Percentiles rank a stretch among this genome's conserved stretches.
phyloP scores from a whole-genome alignment of 92 coral and sea anemone genomes.

The Epizoanthus ramosus region DNA sequence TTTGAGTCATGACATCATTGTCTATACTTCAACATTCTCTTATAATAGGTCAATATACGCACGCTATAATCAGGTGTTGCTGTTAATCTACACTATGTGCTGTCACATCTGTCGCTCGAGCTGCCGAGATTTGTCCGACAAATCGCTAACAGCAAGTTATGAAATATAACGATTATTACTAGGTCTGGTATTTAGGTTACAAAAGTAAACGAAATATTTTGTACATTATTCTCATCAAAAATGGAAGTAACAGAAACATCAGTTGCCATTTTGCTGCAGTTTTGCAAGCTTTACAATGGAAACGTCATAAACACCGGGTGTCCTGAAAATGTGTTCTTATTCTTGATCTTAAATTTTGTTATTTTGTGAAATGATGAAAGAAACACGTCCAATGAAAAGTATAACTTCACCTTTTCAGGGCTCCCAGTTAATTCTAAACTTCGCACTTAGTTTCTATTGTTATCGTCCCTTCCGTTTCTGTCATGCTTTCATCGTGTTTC shows the following conservation, averaged over 20 bases:
- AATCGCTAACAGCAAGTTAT: too few species aligned
- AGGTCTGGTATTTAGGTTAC: too few species aligned
- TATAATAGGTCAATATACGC: too few species aligned
- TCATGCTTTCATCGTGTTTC: slow-evolving; percentile 71
- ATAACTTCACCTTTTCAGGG: not conserved
- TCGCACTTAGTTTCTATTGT: slow-evolving; percentile 11
- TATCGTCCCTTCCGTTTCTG: slow-evolving; percentile 51
- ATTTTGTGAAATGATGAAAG: not conserved
- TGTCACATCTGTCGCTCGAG: too few species aligned
- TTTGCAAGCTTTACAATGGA: slow-evolving; percentile 49
- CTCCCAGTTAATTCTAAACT: slow-evolving; percentile 30
- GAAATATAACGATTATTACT: too few species aligned
- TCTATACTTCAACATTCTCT: too few species aligned
- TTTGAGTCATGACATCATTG: too few species aligned
- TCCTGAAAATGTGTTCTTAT: not conserved
- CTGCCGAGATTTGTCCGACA: too few species aligned
- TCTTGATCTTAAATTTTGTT: not conserved
- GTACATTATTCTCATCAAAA: not conserved
- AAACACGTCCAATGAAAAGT: not conserved
- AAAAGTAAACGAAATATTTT: too few species aligned
- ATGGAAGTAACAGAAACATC: slow-evolving; percentile 36
- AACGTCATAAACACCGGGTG: slow-evolving; percentile 44
- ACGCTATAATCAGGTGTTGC: too few species aligned
- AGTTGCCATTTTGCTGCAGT: slow-evolving; percentile 45
- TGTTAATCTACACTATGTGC: too few species aligned